Percentiles rank a stretch among this genome's conserved stretches.
phyloP scores from a whole-genome alignment of 2,888 invertebrate species.

The Cerceris ruficornis region DNA sequence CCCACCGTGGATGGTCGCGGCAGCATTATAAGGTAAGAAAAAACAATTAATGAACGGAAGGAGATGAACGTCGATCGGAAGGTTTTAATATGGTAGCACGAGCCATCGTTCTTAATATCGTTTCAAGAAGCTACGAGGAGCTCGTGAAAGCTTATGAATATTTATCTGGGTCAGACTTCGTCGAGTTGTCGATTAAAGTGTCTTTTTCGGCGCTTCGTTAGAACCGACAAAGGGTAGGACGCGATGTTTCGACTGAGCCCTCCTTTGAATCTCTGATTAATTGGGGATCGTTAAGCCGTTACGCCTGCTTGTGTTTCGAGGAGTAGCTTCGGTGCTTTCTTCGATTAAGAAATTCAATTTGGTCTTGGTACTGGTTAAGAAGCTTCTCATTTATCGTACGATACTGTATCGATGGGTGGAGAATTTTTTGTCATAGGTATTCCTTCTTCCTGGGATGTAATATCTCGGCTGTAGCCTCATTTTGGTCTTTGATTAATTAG shows the following conservation, averaged over 20 bases:
- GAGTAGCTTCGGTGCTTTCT: too few relatives aligned
- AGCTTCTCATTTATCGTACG: too few relatives aligned
- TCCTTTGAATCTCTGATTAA: constrained; percentile 52
- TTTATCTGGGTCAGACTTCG: constrained; percentile 65
- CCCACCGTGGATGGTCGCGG: constrained; percentile 15
- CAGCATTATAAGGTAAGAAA: constrained; percentile 22
- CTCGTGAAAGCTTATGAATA: constrained; percentile 59
- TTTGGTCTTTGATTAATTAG: constrained; percentile 53
- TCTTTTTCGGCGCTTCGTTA: constrained; percentile 65
- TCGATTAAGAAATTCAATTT: too few relatives aligned
- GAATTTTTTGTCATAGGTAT: too few relatives aligned
- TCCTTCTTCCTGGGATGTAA: not conserved
- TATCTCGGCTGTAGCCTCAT: constrained; percentile 33
- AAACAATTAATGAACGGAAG: constrained; percentile 53
- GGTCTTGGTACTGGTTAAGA: too few relatives aligned
- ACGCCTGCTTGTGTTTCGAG: constrained; percentile 17
- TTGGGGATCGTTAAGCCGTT: constrained; percentile 42
- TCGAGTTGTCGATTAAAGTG: constrained; percentile 56
- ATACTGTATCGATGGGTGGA: too few relatives aligned
- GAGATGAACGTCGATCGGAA: not conserved
- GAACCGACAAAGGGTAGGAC: constrained; percentile 36
- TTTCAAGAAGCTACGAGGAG: not conserved
- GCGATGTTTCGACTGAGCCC: constrained; percentile 15
- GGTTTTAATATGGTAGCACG: constrained; percentile 3
- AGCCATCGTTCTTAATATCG: constrained; percentile 1